These are phyloP conservation scores for Formica selysi DNA, from an alignment of 1,140 invertebrate species.

Conservation along the genomic window DNA sequence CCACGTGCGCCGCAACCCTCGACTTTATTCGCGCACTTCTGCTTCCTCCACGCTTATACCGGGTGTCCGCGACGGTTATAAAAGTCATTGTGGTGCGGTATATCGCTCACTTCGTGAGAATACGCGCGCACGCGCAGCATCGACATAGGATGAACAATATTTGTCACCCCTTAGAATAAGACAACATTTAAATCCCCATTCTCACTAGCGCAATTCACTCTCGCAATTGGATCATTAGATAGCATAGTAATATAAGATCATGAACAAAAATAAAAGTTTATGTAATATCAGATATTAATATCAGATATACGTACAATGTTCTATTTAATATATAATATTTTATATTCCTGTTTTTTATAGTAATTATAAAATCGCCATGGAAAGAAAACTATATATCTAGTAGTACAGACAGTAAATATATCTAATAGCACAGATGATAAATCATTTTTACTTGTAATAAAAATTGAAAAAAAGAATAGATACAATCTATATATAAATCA, in stretches of 20 bases:
- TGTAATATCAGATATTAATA: too few relatives aligned
- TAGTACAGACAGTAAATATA: neutral
- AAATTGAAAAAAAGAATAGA: neutral
- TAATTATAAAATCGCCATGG: neutral
- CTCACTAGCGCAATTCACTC: neutral
- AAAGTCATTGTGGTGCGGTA: neutral
- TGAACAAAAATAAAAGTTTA: neutral
- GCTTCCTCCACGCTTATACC: slow-evolving; percentile 45
- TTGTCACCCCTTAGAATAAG: neutral
- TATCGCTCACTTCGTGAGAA: neutral
- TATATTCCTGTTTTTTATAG: neutral
- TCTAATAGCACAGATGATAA: neutral
- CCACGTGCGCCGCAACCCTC: slow-evolving; percentile 45
- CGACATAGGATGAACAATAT: slow-evolving; percentile 16
- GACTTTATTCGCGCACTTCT: slow-evolving; percentile 29
- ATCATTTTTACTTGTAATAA: neutral
- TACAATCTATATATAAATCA: neutral
- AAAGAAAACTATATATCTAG: neutral
- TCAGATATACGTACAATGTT: too few relatives aligned
- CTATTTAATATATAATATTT: too few relatives aligned
- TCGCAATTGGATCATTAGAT: neutral
- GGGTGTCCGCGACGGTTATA: slow-evolving; percentile 27
- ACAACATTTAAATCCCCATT: slow-evolving; percentile 1
- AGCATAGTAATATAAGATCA: neutral
- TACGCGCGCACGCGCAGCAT: neutral